phyloP scores from a whole-genome alignment of 2,888 invertebrate genomes.

The Bimastos eiseni region DNA sequence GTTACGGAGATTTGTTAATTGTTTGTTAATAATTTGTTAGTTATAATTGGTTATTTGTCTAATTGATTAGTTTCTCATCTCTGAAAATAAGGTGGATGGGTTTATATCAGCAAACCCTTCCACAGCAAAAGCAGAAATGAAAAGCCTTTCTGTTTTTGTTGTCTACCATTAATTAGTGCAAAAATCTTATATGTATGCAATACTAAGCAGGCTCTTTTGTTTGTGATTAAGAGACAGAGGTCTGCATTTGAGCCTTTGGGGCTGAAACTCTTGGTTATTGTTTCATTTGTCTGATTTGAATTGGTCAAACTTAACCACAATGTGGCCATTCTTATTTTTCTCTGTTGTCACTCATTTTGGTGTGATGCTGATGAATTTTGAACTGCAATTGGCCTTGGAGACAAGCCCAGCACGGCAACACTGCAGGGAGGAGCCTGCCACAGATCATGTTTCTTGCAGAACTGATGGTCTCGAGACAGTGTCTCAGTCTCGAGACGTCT shows the following conservation, averaged over 20 bases:
- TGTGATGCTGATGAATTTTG: not conserved
- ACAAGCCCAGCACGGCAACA: too few relatives aligned
- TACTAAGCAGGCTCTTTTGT: not conserved
- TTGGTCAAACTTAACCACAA: not conserved
- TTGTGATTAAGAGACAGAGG: not conserved
- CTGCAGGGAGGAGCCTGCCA: too few relatives aligned
- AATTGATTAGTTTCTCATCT: too few relatives aligned
- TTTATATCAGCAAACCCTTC: not conserved
- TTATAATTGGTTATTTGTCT: too few relatives aligned
- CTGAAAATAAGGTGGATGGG: not conserved
- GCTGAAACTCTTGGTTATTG: not conserved
- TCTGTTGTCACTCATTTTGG: not conserved
- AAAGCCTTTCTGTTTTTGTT: not conserved
- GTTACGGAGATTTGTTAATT: too few relatives aligned
- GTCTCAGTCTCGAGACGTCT: too few relatives aligned
- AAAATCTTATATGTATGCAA: not conserved
- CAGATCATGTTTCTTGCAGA: not conserved
- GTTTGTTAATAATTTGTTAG: too few relatives aligned
- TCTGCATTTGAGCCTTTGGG: not conserved
- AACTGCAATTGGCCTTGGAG: too few relatives aligned
- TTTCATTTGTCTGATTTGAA: not conserved
- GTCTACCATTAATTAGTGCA: not conserved
- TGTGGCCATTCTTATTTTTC: not conserved
- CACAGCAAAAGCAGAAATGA: not conserved
- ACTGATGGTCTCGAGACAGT: too few relatives aligned